Percentiles rank a stretch among this genome's conserved stretches.
These are phyloP conservation scores for Amyelois transitella DNA, from an alignment of 1,140 invertebrate genomes.

Conservation along the genomic window DNA sequence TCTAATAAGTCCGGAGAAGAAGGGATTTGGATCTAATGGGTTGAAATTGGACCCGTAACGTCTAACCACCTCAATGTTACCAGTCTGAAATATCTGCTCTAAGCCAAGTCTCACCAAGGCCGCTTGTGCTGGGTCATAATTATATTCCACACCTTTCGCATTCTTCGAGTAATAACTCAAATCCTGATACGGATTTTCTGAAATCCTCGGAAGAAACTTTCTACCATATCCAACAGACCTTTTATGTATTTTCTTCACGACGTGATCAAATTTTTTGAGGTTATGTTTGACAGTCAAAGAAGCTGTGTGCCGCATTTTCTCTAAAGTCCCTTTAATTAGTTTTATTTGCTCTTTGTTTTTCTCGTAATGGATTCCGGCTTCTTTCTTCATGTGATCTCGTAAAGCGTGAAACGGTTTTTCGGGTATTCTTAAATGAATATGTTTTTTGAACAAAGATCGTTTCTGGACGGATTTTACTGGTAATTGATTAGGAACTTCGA, in stretches of 20 bases:
- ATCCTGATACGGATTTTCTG: constrained; percentile 29
- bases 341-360: constrained; percentile 7
- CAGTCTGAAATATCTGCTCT: constrained; percentile 21
- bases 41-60: constrained; percentile 35
- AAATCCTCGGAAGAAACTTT: constrained; percentile 11
- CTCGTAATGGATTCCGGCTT: constrained; percentile 6
- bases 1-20: constrained; percentile 2
- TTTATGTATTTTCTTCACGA: constrained; percentile 1
- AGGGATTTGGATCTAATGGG: constrained; percentile 15
- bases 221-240: constrained; percentile 5
- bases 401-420: constrained; percentile 19
- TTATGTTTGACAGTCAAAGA: not conserved
- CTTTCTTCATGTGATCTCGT: constrained; percentile 16
- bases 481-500: constrained; percentile 32
- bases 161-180: constrained; percentile 44
- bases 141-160: constrained; percentile 24
- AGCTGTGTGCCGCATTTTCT: not conserved
- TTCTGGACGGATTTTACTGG: constrained; percentile 20
- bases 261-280: constrained; percentile 4
- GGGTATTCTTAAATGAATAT: constrained; percentile 7
- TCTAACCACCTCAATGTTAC: constrained; percentile 23
- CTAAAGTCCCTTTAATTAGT: not conserved
- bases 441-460: constrained; percentile 16
- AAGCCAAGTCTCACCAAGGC: constrained; percentile 16
- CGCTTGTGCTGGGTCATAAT: constrained; percentile 21